Evolutionary conservation across 2,888 invertebrate species (phyloP), one percentile per base, ranked within the genome.

Genomic region (Nebria brevicollis): DNA sequence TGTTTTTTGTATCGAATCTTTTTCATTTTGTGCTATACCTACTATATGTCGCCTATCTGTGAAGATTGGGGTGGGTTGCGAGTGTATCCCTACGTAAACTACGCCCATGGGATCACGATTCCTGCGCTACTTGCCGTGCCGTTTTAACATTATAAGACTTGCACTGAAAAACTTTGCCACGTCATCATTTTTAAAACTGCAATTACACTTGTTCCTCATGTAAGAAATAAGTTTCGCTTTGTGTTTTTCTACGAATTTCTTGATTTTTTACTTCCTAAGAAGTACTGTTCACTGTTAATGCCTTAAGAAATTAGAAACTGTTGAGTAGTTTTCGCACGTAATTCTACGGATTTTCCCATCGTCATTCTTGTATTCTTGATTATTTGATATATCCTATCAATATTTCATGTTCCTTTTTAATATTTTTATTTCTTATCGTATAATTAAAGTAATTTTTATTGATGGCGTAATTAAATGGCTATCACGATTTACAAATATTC

Each of bases 131-230:
- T 70, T 70, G 11, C 70, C 34, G 20, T 70, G 1, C 1, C 15
- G 25, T 66, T 66, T 66, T 66, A 2, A 66, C 25, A 66, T 66
- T 66, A 64, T 65, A 13, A 41, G 41, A 73, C 20, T 20, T 20
- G 20, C 20, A 20, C 78, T 72, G 26, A 72, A 70, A 77, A 78
- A 20, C 65, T 78, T 65, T 20, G 72, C 66, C 26, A 73, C 65
- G 42, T 78, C 78, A 73, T 72, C 78, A 78, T 78, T 73, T 78
- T 66, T 72, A 73, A 65, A 77, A 54, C 65, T 77, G 20, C 78
- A 78, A 78, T 78, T 78, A 78, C 72, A 72, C 41, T 34, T 43
- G 72, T 77, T 77, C 72, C 72, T 54, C 20, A 7, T 54, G 8
- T 54, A 54, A 54, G 13, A 54, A 54, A 54, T 54, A 54, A 54